Evolutionary conservation across 1,140 invertebrate genomes (phyloP).

Genomic region (Drosophila takahashii): DNA sequence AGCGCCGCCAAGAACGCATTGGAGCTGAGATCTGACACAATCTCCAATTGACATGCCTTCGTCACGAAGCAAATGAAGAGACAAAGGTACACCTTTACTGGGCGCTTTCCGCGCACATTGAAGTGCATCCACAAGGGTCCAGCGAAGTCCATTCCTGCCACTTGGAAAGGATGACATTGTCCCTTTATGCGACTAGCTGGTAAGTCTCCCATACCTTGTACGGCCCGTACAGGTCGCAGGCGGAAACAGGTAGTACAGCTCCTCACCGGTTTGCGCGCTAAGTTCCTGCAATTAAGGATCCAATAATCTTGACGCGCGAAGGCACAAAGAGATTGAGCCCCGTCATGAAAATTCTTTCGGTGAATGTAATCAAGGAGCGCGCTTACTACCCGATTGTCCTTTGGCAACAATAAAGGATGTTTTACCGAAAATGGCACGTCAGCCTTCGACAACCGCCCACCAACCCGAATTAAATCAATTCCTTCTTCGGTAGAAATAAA

Average conservation of each 20-base stretch:
- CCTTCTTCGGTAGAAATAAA: neutral
- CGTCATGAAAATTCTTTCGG: neutral
- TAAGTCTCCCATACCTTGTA: neutral
- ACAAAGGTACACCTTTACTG: no score
- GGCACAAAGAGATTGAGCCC: neutral
- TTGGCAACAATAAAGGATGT: neutral
- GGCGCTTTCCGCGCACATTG: no score
- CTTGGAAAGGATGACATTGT: no score
- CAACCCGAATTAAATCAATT: constrained; percentile 1
- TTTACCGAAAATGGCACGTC: neutral
- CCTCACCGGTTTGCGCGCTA: neutral
- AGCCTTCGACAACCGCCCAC: neutral
- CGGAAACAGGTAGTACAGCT: neutral
- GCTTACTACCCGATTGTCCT: neutral
- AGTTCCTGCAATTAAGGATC: neutral
- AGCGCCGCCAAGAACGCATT: no score
- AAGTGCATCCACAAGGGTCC: no score
- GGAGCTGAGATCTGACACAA: no score
- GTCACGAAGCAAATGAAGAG: no score
- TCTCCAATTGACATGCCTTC: no score
- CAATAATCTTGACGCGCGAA: constrained; percentile 1
- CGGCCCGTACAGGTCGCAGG: neutral
- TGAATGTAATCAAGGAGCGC: neutral
- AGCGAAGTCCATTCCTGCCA: no score
- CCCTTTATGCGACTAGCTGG: no score